These are phyloP conservation scores for Rutpela maculata DNA, from an alignment of 2,888 invertebrate species.

Conservation along the genomic window DNA sequence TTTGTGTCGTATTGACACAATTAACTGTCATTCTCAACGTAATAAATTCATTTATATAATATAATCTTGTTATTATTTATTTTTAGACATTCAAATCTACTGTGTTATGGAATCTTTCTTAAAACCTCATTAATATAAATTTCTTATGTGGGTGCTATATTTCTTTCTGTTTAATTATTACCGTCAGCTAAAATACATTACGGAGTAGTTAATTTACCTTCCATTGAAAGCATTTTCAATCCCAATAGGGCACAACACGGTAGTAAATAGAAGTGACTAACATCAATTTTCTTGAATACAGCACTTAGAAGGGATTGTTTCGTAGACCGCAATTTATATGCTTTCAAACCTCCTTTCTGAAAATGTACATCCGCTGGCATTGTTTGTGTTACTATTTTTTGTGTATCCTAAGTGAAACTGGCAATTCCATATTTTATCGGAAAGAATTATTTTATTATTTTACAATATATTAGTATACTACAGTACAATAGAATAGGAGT, in stretches of 20 bases:
- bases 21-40: too few species aligned
- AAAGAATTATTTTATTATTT: not conserved
- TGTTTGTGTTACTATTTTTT: conserved; percentile 9
- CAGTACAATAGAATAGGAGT: too few species aligned
- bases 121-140: not conserved
- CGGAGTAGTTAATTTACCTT: conserved; percentile 24
- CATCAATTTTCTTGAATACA: conserved; percentile 38
- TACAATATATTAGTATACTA: too few species aligned
- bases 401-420: not conserved
- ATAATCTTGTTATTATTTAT: too few species aligned
- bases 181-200: conserved; percentile 20
- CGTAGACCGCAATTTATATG: conserved; percentile 37
- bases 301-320: conserved; percentile 36
- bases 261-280: conserved; percentile 31
- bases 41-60: too few species aligned
- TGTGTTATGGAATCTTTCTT: too few species aligned
- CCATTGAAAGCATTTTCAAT: conserved; percentile 32
- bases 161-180: conserved; percentile 23
- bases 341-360: conserved; percentile 27
- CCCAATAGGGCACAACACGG: conserved; percentile 22
- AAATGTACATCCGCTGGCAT: conserved; percentile 3
- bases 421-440: not conserved
- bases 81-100: too few species aligned
- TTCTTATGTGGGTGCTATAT: not conserved
- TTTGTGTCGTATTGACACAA: too few species aligned